Evolutionary conservation across 2,113 vertebrate genomes (phyloP).

Genomic region (Delphinus delphis): DNA sequence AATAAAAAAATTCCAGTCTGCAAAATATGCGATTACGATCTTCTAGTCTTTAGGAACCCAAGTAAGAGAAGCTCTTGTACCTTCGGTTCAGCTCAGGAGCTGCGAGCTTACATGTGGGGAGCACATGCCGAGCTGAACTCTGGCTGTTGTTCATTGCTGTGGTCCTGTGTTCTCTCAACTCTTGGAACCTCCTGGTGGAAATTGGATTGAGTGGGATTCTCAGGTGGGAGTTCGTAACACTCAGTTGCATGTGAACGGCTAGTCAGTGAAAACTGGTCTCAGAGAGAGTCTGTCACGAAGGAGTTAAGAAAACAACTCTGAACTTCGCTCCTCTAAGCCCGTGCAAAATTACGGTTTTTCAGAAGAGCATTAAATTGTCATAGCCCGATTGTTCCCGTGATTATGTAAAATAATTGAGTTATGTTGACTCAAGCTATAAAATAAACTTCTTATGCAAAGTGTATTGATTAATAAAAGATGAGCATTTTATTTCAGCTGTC

Average conservation of each 20-base stretch:
- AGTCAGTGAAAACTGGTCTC: not conserved
- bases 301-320: not conserved
- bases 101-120: accelerated
- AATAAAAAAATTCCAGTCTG: not conserved
- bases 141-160: accelerated
- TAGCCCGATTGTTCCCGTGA: not conserved
- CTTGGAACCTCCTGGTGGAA: not conserved
- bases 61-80: not conserved
- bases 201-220: not conserved
- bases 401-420: conserved; percentile 67
- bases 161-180: no score
- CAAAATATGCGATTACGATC: not conserved
- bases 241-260: not conserved
- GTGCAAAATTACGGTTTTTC: not conserved
- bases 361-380: not conserved
- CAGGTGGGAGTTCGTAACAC: accelerated
- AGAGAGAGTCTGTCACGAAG: not conserved
- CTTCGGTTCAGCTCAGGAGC: no score
- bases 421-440: conserved; percentile 52
- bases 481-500: conserved; percentile 64
- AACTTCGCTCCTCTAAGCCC: not conserved
- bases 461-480: conserved; percentile 66
- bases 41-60: not conserved
- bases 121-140: not conserved
- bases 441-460: conserved; percentile 70